Evolutionary conservation across 1,140 invertebrate species (phyloP), one percentile per base, ranked within the genome.

Genomic region (Heliconius eleuchia): DNA sequence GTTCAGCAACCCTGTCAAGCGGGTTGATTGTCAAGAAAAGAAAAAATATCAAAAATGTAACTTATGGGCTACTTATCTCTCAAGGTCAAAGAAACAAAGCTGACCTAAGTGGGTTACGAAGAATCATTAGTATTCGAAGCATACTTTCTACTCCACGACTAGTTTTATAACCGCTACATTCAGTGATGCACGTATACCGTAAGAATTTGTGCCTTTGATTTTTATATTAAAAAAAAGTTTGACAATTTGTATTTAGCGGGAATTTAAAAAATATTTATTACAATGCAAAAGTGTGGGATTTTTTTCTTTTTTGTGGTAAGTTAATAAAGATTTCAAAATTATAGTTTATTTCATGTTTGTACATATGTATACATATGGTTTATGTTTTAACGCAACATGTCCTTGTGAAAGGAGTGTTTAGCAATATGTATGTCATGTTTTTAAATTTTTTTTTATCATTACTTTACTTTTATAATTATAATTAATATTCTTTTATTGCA

Each of bases 161-260:
- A 88, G 87, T 88, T 84, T 88, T 84, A 81, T 86, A 85, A 88
- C 84, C 78, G 81, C 83, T 82, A 85, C 80, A 74, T 80, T 71
- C 66, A 42, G 50, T 80, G 76, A 81, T 81, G 82, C 85, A 88
- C 87, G 85, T 86, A 84, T 70, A 27, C 76, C 46, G 30, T 71
- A 70, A 70, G 73, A 79, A 55, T 27, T 76, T 80, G 75, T 79
- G 76, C 71, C 71, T 76, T 30, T 13, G 42, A 30, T 71, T 72
- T 13, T 73, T 46, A 11, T 52, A 37, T 60, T 27, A 72, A 75
- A 83, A 81, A 74, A 73, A 80, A 70, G 9, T 71, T 80, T 78
- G 46, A 66, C 60, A 18, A n/a, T 74, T 74, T 60, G n/a, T 50
- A 50, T 82, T 71, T 79, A 39, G 66, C 70, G 73, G 75, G 76